Evolutionary conservation across 2,888 invertebrate species (phyloP), one percentile per base, ranked within the genome.

Genomic region (Dynastes maya): DNA sequence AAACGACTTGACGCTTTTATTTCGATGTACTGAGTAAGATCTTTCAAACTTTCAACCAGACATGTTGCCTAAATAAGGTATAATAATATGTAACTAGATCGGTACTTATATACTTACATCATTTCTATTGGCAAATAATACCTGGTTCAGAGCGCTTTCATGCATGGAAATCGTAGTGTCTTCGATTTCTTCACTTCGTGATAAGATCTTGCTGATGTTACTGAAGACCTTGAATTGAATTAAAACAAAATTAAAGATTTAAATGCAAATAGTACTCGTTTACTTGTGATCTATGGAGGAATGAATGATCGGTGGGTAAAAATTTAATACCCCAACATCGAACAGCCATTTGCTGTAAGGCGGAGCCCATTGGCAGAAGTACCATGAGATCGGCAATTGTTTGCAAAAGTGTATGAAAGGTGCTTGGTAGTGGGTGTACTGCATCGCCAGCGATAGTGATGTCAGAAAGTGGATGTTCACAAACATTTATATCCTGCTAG

Each of bases 201-300:
- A 97, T 76, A 98, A 90, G 80, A 98, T 98, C 90, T 97, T 97
- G 86, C 97, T 97, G 84, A 98, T 97, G 87, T 98, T 98, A 86
- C 95, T 97, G 89, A 98, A 98, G 9, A 98, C 97, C 84, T 84
- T 70, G 2, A 78, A 78, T 32, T 32, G 55, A 61, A 65, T 58
- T 40, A 76, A 45, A 78, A 40, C 11, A 53, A 77, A 79, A 77
- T 68, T 51, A 67, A 55, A 72, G 40, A 68, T 27, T 72, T 74
- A 65, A 68, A 71, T 65, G 40, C 49, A n/a, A 81, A 58, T 37
- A 71, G 16, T n/a, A 63, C 27, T 61, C 5, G 45, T 71, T 70
- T 71, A 85, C 86, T 82, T 89, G 89, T 27, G 88, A 88, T 80
- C 94, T 90, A 88, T 98, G 98, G 40, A 98, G 90, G 88, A 98